Evolutionary conservation across 2,888 invertebrate genomes (phyloP).

Genomic region (Lasioglossum leucozonium): DNA sequence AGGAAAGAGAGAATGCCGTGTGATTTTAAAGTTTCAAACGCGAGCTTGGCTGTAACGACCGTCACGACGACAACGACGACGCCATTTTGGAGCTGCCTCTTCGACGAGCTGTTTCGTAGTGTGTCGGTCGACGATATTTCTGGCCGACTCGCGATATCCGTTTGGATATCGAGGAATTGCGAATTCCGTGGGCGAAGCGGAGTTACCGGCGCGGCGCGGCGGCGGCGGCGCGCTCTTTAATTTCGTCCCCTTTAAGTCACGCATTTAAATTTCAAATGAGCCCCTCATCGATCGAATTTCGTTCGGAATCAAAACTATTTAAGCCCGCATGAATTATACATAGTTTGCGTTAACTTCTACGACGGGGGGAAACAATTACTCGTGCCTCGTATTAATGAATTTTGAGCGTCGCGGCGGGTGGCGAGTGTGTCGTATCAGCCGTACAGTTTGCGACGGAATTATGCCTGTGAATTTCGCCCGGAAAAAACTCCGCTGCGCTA

Average conservation of each 20-base stretch:
- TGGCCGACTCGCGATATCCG: neutral
- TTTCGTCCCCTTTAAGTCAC: constrained; percentile 57
- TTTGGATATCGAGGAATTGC: constrained; percentile 7
- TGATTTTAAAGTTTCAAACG: neutral
- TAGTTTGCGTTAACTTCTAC: constrained; percentile 63
- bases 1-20: neutral
- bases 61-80: neutral
- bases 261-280: constrained; percentile 73
- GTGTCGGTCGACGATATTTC: neutral
- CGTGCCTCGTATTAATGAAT: constrained; percentile 55
- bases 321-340: constrained; percentile 71
- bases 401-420: constrained; percentile 31
- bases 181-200: constrained; percentile 16
- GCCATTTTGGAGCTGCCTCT: neutral
- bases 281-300: constrained; percentile 61
- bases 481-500: neutral
- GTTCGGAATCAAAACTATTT: constrained; percentile 67
- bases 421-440: constrained; percentile 7
- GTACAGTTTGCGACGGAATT: constrained; percentile 8
- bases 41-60: neutral
- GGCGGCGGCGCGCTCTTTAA: constrained; percentile 34
- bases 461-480: neutral
- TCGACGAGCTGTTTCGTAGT: neutral
- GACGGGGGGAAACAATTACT: constrained; percentile 56
- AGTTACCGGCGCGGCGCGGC: neutral